These are phyloP conservation scores for Chorisops tibialis DNA, from an alignment of 2,888 invertebrate species.

Conservation along the genomic window DNA sequence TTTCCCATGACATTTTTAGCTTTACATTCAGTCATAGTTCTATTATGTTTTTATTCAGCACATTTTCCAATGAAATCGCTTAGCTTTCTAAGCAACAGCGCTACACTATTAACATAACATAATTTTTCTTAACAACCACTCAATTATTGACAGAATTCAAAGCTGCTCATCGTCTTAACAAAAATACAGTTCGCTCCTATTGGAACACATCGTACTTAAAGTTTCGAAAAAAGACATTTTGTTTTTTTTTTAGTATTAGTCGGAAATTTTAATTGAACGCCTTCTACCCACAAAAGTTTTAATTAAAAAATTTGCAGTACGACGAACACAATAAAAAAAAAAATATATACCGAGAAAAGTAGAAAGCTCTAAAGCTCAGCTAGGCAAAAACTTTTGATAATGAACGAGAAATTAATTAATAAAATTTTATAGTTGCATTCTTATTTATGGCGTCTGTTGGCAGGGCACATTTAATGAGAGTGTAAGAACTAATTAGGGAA, in stretches of 20 bases:
- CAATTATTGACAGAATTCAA: no score
- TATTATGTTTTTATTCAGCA: no score
- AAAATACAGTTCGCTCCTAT: no score
- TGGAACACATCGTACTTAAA: no score
- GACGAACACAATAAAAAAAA: constrained; percentile 21
- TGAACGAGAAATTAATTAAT: constrained; percentile 27
- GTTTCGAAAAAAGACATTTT: constrained; percentile 6
- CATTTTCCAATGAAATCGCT: no score
- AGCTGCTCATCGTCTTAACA: no score
- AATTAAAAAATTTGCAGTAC: constrained; percentile 28
- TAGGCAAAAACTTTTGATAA: constrained; percentile 25
- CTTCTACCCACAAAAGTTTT: constrained; percentile 28
- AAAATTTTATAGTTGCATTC: constrained; percentile 27
- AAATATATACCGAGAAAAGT: neutral
- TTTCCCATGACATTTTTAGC: no score
- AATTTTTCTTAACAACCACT: no score
- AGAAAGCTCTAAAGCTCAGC: neutral
- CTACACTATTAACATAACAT: no score
- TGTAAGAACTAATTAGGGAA: constrained; percentile 25
- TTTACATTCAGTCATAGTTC: no score
- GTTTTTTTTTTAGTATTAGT: constrained; percentile 13
- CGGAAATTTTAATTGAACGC: constrained; percentile 26
- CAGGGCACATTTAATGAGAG: constrained; percentile 18
- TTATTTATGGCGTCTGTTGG: constrained; percentile 25
- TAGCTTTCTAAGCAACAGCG: no score